phyloP scores from a whole-genome alignment of 2,888 invertebrate species.

The Tanytarsus gracilentus region DNA sequence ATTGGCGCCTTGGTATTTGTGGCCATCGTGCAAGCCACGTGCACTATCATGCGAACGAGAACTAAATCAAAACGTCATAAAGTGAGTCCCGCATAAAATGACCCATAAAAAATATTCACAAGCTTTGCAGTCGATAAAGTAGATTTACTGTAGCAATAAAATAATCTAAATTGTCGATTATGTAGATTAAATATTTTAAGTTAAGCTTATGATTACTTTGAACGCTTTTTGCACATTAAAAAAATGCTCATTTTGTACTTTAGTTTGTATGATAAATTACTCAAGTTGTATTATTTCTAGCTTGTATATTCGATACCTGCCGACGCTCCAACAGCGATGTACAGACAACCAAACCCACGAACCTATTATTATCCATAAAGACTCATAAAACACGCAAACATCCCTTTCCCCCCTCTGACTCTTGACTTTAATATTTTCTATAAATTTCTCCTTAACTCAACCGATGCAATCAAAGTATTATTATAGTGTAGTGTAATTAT shows the following conservation, averaged over 20 bases:
- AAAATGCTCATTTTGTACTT: background rate
- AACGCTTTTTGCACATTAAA: background rate
- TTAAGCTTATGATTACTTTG: too few species aligned
- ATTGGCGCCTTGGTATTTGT: conserved; percentile 69
- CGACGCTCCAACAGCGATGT: conserved; percentile 19
- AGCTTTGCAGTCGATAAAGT: conserved; percentile 21
- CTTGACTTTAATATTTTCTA: too few species aligned
- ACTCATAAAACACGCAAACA: background rate
- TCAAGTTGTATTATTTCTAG: conserved; percentile 20
- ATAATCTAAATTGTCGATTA: too few species aligned
- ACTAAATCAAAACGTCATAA: conserved; percentile 54
- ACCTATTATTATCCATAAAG: conserved; percentile 23
- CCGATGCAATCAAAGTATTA: too few species aligned
- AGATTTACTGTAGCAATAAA: background rate
- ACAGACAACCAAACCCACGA: conserved; percentile 22
- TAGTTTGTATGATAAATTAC: background rate
- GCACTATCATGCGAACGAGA: conserved; percentile 66
- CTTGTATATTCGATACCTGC: conserved; percentile 27
- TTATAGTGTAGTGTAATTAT: too few species aligned
- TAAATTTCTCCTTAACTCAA: too few species aligned
- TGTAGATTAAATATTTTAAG: too few species aligned
- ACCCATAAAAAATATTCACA: background rate
- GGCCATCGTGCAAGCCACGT: conserved; percentile 72
- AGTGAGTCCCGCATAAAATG: conserved; percentile 45
- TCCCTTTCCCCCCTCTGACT: background rate